phyloP scores from a whole-genome alignment of 2,113 vertebrate species.

The Atherinomorus stipes region DNA sequence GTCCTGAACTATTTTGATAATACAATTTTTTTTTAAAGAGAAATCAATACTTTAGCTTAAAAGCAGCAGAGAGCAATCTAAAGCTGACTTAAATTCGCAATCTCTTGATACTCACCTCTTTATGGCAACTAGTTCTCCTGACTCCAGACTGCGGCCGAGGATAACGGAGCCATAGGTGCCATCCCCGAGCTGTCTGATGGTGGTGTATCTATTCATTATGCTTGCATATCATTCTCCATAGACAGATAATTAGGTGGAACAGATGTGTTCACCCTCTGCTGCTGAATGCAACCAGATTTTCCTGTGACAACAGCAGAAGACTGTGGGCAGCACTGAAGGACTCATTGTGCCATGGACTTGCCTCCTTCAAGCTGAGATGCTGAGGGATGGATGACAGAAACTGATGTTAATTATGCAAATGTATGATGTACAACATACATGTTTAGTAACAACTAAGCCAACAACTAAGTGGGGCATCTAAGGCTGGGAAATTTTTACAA shows the following conservation, averaged over 20 bases:
- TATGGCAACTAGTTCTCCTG: slow-evolving; percentile 96
- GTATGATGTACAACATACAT: neutral
- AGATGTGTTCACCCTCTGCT: slow-evolving; percentile 57
- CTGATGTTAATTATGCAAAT: neutral
- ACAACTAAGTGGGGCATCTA: neutral
- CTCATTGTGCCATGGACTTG: slow-evolving; percentile 88
- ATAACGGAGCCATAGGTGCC: slow-evolving; percentile 96
- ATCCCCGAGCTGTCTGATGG: slow-evolving; percentile 94
- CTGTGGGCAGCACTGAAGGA: slow-evolving; percentile 82
- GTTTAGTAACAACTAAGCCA: too few species aligned
- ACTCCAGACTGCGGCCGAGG: slow-evolving; percentile 93
- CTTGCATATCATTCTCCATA: slow-evolving; percentile 76
- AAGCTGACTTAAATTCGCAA: neutral
- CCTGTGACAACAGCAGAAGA: slow-evolving; percentile 89
- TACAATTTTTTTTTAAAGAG: too few species aligned
- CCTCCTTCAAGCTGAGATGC: slow-evolving; percentile 69
- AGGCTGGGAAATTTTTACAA: neutral
- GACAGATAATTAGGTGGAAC: slow-evolving; percentile 36
- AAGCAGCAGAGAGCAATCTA: neutral
- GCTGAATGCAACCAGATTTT: slow-evolving; percentile 90
- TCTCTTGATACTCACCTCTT: slow-evolving; percentile 88
- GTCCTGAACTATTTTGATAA: too few species aligned
- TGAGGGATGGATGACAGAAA: neutral
- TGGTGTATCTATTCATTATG: slow-evolving; percentile 95
- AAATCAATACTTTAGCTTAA: too few species aligned